phyloP scores from a whole-genome alignment of 2,888 invertebrate species.

The Leptodirus hochenwartii region DNA sequence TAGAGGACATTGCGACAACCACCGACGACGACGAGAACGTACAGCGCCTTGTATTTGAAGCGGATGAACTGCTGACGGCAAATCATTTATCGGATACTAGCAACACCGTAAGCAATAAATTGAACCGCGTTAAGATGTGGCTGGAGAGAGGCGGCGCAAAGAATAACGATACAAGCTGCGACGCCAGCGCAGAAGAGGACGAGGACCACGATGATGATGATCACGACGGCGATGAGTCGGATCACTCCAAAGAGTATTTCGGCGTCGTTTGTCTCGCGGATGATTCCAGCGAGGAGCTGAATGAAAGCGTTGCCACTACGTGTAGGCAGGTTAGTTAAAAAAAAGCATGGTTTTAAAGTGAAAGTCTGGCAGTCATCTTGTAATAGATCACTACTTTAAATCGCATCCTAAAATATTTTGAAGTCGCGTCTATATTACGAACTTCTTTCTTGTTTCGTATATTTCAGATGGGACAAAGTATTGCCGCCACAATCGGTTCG shows the following conservation, averaged over 20 bases:
- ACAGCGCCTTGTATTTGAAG: slow-evolving; percentile 60
- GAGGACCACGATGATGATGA: no score
- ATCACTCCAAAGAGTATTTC: no score
- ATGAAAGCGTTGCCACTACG: slow-evolving; percentile 52
- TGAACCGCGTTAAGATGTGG: slow-evolving; percentile 54
- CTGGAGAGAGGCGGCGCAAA: slow-evolving; percentile 43
- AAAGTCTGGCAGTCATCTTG: no score
- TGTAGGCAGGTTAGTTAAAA: slow-evolving; percentile 29
- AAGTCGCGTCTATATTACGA: no score
- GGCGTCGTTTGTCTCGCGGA: no score
- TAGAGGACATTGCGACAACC: slow-evolving; percentile 12
- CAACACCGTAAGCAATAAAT: slow-evolving; percentile 29
- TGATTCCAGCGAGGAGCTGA: slow-evolving; percentile 58
- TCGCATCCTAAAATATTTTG: no score
- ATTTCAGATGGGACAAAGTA: no score
- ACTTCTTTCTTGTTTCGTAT: no score
- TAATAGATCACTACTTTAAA: no score
- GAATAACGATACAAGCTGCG: slow-evolving; percentile 57
- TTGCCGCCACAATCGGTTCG: no score
- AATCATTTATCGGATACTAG: slow-evolving; percentile 30
- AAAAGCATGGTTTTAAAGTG: no score
- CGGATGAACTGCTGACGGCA: slow-evolving; percentile 52
- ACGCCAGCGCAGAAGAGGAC: slow-evolving; percentile 83
- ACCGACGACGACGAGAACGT: slow-evolving; percentile 30
- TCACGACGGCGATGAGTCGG: no score